These are phyloP conservation scores for Hyposmocoma kahamanoa DNA, from an alignment of 1,140 invertebrate species.

Conservation along the genomic window DNA sequence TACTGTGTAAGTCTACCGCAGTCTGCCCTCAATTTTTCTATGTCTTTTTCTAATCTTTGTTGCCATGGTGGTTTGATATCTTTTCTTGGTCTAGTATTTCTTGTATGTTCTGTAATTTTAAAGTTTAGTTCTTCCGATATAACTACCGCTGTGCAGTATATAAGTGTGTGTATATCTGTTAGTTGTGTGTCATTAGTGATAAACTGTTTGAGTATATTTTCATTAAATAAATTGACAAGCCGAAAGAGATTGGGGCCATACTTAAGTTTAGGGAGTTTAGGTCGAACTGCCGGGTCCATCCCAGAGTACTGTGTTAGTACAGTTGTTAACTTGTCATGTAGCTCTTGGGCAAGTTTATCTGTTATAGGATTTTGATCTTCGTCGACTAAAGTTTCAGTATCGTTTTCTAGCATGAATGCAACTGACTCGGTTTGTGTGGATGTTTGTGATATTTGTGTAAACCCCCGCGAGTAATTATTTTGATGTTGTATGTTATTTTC, in stretches of 20 bases:
- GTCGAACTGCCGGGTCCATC: slow-evolving; percentile 13
- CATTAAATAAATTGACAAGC: neutral
- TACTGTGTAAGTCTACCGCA: slow-evolving; percentile 14
- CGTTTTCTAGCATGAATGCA: too few relatives aligned
- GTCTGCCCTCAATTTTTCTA: too few relatives aligned
- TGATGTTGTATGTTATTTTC: too few relatives aligned
- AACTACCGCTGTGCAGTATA: slow-evolving; percentile 9
- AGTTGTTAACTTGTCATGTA: slow-evolving; percentile 13
- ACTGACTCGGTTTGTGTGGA: too few relatives aligned
- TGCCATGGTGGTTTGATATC: slow-evolving; percentile 11
- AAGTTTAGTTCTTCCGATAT: slow-evolving; percentile 15
- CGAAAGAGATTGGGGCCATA: slow-evolving; percentile 6
- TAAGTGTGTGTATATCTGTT: slow-evolving; percentile 4
- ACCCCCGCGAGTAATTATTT: too few relatives aligned
- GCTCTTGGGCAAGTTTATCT: too few relatives aligned
- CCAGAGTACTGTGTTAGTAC: slow-evolving; percentile 13
- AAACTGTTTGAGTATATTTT: neutral
- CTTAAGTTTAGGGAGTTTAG: slow-evolving; percentile 15
- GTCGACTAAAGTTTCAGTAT: too few relatives aligned
- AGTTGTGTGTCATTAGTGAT: neutral
- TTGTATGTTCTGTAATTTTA: slow-evolving; percentile 1
- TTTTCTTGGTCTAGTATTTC: neutral
- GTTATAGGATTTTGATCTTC: too few relatives aligned
- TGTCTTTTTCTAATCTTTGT: slow-evolving; percentile 18
- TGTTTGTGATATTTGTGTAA: too few relatives aligned